Percentiles rank a stretch among this genome's conserved stretches.
Conservation (phyloP, 1,140 invertebrate genomes). For the Rhopalosiphum padi region DNA sequence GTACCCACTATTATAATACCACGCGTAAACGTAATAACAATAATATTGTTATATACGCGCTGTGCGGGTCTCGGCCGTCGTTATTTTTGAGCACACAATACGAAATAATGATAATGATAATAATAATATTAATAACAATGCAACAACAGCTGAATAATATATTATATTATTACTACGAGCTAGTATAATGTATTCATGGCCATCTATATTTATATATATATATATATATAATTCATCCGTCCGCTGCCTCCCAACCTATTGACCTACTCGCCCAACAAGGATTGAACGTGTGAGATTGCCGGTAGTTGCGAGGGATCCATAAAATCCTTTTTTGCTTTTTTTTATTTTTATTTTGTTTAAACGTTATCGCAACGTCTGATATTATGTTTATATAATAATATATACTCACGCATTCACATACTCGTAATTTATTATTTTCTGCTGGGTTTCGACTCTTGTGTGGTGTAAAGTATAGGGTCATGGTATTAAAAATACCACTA, state of each 20-base stretch:
- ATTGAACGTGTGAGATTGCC: not conserved
- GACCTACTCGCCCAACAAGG: not conserved
- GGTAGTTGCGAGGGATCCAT: not conserved
- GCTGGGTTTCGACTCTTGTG: not conserved
- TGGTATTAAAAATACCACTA: not conserved
- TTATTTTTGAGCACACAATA: not conserved
- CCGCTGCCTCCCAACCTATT: not conserved
- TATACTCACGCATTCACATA: not conserved
- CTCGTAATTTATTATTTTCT: not conserved
- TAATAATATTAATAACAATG: slow-evolving; percentile 14
- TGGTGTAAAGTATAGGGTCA: not conserved
- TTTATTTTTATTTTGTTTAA: not conserved
- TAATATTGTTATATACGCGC: slow-evolving; percentile 16
- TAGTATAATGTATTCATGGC: not conserved
- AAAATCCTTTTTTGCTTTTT: not conserved
- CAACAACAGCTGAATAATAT: not conserved
- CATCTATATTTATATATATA: not conserved
- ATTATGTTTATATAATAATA: not conserved
- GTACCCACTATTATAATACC: not conserved
- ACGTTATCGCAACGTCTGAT: not conserved
- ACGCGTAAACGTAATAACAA: not conserved
- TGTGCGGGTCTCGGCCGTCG: not conserved
- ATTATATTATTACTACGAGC: not conserved
- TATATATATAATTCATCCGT: not conserved
- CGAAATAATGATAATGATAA: slow-evolving; percentile 11